These are phyloP conservation scores for Heliconius cydno DNA, from an alignment of 2,888 invertebrate species.

Conservation along the genomic window DNA sequence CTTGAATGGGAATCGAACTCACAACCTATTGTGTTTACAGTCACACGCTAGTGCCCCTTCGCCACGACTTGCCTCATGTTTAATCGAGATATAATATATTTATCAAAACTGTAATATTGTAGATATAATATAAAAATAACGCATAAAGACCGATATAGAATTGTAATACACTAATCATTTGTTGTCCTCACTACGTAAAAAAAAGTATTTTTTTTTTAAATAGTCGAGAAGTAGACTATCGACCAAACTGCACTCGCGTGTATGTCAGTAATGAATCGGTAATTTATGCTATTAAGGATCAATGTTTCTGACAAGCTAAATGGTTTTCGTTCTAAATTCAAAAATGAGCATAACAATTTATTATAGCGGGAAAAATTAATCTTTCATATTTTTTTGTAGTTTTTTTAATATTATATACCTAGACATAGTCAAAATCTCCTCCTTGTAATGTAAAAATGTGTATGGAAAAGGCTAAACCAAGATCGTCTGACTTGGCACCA, in stretches of 20 bases:
- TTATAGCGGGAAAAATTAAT: not conserved
- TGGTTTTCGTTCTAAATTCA: constrained; percentile 43
- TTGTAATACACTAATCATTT: not conserved
- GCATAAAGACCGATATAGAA: not conserved
- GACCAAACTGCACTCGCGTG: constrained; percentile 74
- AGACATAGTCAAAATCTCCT: too few species aligned
- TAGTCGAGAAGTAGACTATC: constrained; percentile 50
- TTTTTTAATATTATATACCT: too few species aligned
- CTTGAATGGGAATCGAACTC: too few species aligned
- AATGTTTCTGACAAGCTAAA: constrained; percentile 68
- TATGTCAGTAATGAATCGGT: constrained; percentile 53
- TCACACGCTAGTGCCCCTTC: too few species aligned
- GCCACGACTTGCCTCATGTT: too few species aligned
- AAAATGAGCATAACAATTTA: constrained; percentile 16
- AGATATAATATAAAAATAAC: not conserved
- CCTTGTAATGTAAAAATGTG: too few species aligned
- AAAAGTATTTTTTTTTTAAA: not conserved
- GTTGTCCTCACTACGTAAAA: not conserved
- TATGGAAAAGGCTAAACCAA: too few species aligned
- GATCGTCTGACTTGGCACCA: too few species aligned
- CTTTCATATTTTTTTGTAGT: too few species aligned
- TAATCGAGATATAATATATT: too few species aligned
- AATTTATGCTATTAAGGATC: constrained; percentile 59
- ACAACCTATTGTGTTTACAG: too few species aligned
- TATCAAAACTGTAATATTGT: not conserved